A percentile compares a stretch with the other conserved stretches of the same genome.
These are phyloP conservation scores for Styela clava DNA, from an alignment of 23 tunicate species.

Conservation along the genomic window DNA sequence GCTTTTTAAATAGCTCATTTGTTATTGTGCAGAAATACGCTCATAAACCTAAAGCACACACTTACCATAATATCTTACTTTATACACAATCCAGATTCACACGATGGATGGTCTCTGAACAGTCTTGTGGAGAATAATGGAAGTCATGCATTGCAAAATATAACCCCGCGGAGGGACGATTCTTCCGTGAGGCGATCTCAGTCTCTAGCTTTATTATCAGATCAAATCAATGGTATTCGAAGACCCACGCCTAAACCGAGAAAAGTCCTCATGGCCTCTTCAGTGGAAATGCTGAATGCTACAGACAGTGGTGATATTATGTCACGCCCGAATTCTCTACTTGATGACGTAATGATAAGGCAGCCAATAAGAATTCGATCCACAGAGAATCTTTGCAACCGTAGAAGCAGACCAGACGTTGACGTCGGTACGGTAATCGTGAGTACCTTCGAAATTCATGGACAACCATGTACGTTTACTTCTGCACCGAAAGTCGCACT, in stretches of 20 bases:
- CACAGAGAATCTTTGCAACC: background rate
- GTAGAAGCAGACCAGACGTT: background rate
- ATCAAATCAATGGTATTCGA: background rate
- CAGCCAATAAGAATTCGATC: background rate
- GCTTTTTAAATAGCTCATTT: too few species aligned
- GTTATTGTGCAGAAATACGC: too few species aligned
- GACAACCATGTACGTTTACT: conserved; percentile 25
- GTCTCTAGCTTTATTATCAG: conserved; percentile 1
- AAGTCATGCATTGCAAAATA: background rate
- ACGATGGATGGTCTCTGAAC: background rate
- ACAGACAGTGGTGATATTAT: background rate
- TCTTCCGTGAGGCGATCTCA: background rate
- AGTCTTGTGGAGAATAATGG: background rate
- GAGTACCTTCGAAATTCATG: conserved; percentile 13
- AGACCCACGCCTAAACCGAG: background rate
- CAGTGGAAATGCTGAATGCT: background rate
- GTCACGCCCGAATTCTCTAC: conserved; percentile 6
- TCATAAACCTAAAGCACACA: too few species aligned
- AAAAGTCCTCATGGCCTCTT: background rate
- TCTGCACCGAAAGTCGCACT: conserved; percentile 53
- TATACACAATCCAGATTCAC: conserved; percentile 1
- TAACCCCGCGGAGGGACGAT: background rate
- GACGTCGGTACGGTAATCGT: background rate
- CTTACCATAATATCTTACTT: too few species aligned
- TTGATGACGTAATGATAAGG: background rate